Base-by-base conservation (phyloP, 2,888 invertebrate species). In the Dynastes maya region DNA sequence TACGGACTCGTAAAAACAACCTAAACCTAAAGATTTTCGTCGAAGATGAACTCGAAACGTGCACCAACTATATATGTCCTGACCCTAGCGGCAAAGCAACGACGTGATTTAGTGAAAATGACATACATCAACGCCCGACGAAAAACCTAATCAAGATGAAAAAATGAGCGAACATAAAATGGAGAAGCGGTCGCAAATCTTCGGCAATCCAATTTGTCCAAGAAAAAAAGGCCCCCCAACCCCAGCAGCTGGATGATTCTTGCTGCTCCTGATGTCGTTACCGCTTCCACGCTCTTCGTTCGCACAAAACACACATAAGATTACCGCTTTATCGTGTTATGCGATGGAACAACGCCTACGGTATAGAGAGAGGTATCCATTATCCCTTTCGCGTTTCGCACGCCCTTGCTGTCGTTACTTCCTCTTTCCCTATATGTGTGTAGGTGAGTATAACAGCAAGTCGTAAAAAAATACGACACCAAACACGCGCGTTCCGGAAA, bases 61-160 rank as follows among this genome's bases (percentile, higher is more conserved):
- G 11, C 8, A 45, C 11, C 45, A 11, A 45, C 45, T 45, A 45
- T 11, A 11, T 45, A 45, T 2, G 9, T 45, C 8, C 11, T 45
- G 45, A 45, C 45, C 45, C 45, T 8, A 51, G 49, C 40, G 45
- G 27, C 29, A 68, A 49, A 32, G 27, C 45, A 32, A 37, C 71
- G 5, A 37, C 29, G 64, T 64, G 51, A 76, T 76, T 51, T 65
- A 65, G 65, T 37, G 76, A 29, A 51, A 76, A 76, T 65, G 76
- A 76, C 76, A 37, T 53, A 76, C 76, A 76, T 76, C 76, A 76
- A 65, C 71, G 65, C 64, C 63, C 64, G 53, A n/a, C 67, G 49
- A 53, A 53, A 32, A 76, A 65, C 53, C 64, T 65, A 76, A 76
- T 64, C 76, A 76, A 53, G 76, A 65, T 76, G 51, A 63, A 75